Conservation (phyloP, 2,888 invertebrate genomes). For the Sclerodermus sp. region DNA sequence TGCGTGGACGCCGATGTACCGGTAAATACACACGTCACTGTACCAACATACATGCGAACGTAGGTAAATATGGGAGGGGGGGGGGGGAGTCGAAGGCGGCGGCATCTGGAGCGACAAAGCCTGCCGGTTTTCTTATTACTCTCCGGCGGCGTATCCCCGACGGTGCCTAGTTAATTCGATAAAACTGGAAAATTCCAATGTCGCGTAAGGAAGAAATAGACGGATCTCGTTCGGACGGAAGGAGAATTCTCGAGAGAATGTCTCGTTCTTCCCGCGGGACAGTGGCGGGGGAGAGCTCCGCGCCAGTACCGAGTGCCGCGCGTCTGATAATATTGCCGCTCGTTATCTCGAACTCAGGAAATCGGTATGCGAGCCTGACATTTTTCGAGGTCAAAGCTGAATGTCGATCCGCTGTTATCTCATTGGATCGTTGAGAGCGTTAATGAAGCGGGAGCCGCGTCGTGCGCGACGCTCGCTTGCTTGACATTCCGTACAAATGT, state of each 20-base stretch:
- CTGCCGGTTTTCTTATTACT: background rate
- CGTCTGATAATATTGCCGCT: too few relatives aligned
- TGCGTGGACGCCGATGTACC: conserved; percentile 46
- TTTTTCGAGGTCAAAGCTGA: too few relatives aligned
- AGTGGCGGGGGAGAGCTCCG: too few relatives aligned
- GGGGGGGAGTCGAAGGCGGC: background rate
- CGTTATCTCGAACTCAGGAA: too few relatives aligned
- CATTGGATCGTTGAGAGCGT: conserved; percentile 40
- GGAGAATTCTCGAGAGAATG: too few relatives aligned
- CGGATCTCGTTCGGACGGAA: too few relatives aligned
- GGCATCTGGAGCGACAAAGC: background rate
- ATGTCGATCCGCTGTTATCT: too few relatives aligned
- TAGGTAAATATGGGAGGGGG: background rate
- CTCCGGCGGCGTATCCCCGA: too few relatives aligned
- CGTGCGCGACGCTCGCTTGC: conserved; percentile 39
- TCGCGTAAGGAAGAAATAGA: conserved; percentile 47
- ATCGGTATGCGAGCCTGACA: too few relatives aligned
- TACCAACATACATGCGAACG: background rate
- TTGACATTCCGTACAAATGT: conserved; percentile 50
- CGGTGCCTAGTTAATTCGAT: conserved; percentile 53
- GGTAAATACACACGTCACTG: conserved; percentile 3
- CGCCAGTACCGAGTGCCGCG: too few relatives aligned
- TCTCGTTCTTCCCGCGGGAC: too few relatives aligned
- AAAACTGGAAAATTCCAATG: conserved; percentile 52
- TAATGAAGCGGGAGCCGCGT: conserved; percentile 43